Evolutionary conservation across 30 jellyfish, hydroid and myxozoan species (phyloP), one percentile per base, ranked within the genome.

Genomic region (Clytia hemisphaerica): DNA sequence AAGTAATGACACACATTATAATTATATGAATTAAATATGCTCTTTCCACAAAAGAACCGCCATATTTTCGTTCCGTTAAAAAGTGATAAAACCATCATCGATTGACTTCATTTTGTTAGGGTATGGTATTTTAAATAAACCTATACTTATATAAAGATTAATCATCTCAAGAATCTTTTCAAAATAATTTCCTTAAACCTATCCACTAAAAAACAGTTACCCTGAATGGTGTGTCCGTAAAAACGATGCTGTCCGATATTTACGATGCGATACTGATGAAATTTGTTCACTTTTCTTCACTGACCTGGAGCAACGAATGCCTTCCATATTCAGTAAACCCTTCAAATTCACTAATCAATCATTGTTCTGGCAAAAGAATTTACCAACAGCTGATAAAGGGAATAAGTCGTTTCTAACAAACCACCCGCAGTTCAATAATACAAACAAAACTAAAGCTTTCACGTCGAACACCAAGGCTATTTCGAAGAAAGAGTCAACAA

Each of bases 191-290:
- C n/a, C n/a, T n/a, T n/a, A n/a, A n/a, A n/a, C 27, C 27, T 51
- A 7, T 51, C 29, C 12, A 12, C 66, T 31, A 22, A 21, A 7
- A 51, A 7, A 15, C 15, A 83, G 94, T 54, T 83, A 83, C 38
- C 96, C 96, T 12, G 82, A 88, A 21, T 71, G 66, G 53, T 86
- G 96, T 57, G 61, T 86, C 25, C 72, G 96, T 44, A 65, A 79
- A 31, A 30, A 58, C 51, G 85, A 51, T 18, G 92, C 96, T 3
- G 59, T 79, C 27, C 4, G 49, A 45, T 86, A 45, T 83, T 3
- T 30, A 22, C 86, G 96, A 21, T 86, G 96, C 53, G 80, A 86
- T 53, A 77, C 47, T 24, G 95, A 84, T 9, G 61, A 54, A 16
- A 76, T 84, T 31, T 62, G 58, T 64, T 28, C 65, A 5, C 48